Evolutionary conservation across 2,888 invertebrate species (phyloP).

Genomic region (Coenonympha glycerion): DNA sequence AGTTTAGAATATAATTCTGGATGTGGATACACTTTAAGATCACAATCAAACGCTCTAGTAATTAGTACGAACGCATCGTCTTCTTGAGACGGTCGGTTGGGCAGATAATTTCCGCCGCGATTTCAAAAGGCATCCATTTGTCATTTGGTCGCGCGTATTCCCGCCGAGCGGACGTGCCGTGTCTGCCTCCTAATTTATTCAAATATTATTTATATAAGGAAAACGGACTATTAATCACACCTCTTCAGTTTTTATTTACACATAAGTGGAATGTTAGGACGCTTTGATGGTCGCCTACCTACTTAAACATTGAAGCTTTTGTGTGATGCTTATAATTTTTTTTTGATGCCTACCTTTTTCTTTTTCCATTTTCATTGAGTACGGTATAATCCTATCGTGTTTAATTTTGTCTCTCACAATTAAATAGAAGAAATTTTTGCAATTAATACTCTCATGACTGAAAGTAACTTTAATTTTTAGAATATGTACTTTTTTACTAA

Average conservation of each 20-base stretch:
- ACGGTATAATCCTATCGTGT: background rate
- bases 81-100: constrained; percentile 68
- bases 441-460: too few species aligned
- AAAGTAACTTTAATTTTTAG: too few species aligned
- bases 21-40: constrained; percentile 43
- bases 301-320: constrained; percentile 47
- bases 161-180: constrained; percentile 62
- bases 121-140: constrained; percentile 74
- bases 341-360: background rate
- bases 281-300: constrained; percentile 57
- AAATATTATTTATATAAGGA: constrained; percentile 76
- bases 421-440: too few species aligned
- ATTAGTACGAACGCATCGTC: constrained; percentile 68
- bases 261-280: constrained; percentile 52
- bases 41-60: constrained; percentile 72
- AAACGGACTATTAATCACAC: constrained; percentile 74
- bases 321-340: background rate
- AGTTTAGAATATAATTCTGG: constrained; percentile 41
- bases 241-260: constrained; percentile 72
- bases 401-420: background rate
- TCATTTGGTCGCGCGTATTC: constrained; percentile 69
- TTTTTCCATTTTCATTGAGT: too few species aligned
- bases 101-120: constrained; percentile 74
- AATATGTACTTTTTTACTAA: too few species aligned
- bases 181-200: constrained; percentile 70